These are phyloP conservation scores for Phrynocephalus forsythii DNA, from an alignment of 2,797 vertebrate species.

Conservation along the genomic window DNA sequence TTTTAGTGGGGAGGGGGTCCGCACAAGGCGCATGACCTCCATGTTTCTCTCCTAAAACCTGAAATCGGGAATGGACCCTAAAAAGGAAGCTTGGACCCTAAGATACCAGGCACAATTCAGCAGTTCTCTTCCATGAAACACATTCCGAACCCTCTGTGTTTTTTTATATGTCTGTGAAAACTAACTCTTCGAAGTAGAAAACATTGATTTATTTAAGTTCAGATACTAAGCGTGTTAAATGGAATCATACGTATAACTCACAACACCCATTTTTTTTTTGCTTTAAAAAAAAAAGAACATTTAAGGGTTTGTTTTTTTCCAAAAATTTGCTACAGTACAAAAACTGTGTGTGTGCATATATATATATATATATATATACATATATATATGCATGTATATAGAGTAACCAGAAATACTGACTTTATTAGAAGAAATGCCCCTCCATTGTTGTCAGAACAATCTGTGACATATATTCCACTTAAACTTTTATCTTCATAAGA, in stretches of 20 bases:
- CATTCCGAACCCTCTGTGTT: conserved; percentile 55
- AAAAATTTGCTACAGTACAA: conserved; percentile 85
- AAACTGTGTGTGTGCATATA: conserved; percentile 68
- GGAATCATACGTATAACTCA: conserved; percentile 72
- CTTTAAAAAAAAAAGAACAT: conserved; percentile 79
- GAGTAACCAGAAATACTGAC: conserved; percentile 76
- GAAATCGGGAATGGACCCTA: too few species aligned
- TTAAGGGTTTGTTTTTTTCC: conserved; percentile 71
- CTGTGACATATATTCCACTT: conserved; percentile 50
- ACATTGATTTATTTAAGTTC: conserved; percentile 66
- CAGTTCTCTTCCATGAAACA: conserved; percentile 38
- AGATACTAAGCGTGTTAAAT: conserved; percentile 68
- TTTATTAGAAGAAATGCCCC: conserved; percentile 74
- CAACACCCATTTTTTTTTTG: conserved; percentile 59
- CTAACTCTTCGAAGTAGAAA: conserved; percentile 77
- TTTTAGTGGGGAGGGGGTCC: too few species aligned
- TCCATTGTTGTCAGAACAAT: conserved; percentile 56
- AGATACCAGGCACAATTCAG: background rate
- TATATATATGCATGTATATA: conserved; percentile 69
- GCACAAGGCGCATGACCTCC: background rate
- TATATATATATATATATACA: conserved; percentile 53
- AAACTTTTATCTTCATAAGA: conserved; percentile 57
- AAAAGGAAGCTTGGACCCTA: background rate
- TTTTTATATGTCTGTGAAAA: conserved; percentile 51
- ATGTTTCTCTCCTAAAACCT: background rate